Percentiles rank a stretch among this genome's conserved stretches.
These are phyloP conservation scores for Thymelicus acteon DNA, from an alignment of 2,888 invertebrate species.

Conservation along the genomic window DNA sequence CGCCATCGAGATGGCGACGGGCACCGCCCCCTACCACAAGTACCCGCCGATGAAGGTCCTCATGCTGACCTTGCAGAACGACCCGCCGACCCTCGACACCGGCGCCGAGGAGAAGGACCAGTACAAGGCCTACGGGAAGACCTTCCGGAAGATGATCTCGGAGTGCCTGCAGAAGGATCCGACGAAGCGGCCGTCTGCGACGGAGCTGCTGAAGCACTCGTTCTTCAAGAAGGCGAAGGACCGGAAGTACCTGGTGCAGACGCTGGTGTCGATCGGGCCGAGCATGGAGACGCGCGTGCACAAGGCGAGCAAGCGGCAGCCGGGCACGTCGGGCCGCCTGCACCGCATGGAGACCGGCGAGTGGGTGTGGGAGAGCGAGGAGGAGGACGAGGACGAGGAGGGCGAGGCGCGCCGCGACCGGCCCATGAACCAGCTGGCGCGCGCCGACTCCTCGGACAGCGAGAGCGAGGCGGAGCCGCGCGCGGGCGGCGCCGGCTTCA, in stretches of 20 bases:
- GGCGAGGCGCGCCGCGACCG: constrained; percentile 83
- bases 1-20: constrained; percentile 99
- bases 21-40: constrained; percentile 99
- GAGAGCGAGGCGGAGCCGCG: constrained; percentile 72
- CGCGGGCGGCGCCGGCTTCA: constrained; percentile 58
- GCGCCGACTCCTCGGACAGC: constrained; percentile 86
- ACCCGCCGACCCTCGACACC: constrained; percentile 98
- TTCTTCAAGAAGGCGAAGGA: constrained; percentile 99
- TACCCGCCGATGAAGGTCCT: constrained; percentile 99
- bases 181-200: constrained; percentile 97
- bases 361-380: constrained; percentile 99
- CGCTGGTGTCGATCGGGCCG: constrained; percentile 93
- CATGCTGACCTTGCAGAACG: constrained; percentile 99
- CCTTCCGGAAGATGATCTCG: constrained; percentile 98
- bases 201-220: constrained; percentile 98
- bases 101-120: constrained; percentile 99
- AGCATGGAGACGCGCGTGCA: constrained; percentile 96
- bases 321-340: constrained; percentile 93
- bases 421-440: constrained; percentile 86
- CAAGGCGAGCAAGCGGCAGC: constrained; percentile 93
- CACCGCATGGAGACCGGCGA: constrained; percentile 98
- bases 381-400: constrained; percentile 89
- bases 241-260: constrained; percentile 94
- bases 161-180: constrained; percentile 99
- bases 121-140: constrained; percentile 99